Conservation (phyloP, 2,113 vertebrate genomes). For the Erythrolamprus reginae region DNA sequence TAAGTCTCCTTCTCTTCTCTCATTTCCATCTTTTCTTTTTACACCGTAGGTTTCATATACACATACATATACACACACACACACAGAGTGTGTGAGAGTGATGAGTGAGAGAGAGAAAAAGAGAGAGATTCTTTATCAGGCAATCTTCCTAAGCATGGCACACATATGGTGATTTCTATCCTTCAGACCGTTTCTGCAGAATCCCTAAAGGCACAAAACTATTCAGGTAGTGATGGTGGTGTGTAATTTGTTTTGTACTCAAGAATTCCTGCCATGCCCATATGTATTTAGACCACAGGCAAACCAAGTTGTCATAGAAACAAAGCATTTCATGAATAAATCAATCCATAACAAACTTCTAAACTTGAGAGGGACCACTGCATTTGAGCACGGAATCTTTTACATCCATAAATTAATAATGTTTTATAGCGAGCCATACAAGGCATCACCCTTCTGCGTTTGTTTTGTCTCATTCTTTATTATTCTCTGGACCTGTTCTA, state of each 20-base stretch:
- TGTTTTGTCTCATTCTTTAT: conserved; percentile 60
- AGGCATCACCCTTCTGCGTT: conserved; percentile 51
- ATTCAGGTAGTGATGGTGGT: conserved; percentile 66
- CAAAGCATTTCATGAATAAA: conserved; percentile 80
- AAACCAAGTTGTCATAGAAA: conserved; percentile 82
- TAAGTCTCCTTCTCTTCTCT: conserved; percentile 46
- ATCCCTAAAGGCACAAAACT: conserved; percentile 69
- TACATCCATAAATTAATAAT: conserved; percentile 62
- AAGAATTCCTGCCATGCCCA: conserved; percentile 75
- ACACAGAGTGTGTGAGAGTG: background rate
- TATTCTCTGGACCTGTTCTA: conserved; percentile 60
- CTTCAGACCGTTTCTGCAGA: conserved; percentile 63
- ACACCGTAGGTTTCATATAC: conserved; percentile 14
- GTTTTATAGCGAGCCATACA: conserved; percentile 62
- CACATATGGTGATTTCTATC: conserved; percentile 58
- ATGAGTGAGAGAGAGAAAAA: background rate
- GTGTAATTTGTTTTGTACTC: conserved; percentile 75
- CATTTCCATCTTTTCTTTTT: conserved; percentile 55
- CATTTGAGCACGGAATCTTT: conserved; percentile 63
- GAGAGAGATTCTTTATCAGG: conserved; percentile 55
- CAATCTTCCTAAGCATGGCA: conserved; percentile 55
- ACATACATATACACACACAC: background rate
- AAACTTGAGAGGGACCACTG: conserved; percentile 69
- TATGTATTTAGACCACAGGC: conserved; percentile 79
- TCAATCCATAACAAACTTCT: conserved; percentile 76